Conservation (phyloP, 1,140 invertebrate species). For the Leucophenga varia region DNA sequence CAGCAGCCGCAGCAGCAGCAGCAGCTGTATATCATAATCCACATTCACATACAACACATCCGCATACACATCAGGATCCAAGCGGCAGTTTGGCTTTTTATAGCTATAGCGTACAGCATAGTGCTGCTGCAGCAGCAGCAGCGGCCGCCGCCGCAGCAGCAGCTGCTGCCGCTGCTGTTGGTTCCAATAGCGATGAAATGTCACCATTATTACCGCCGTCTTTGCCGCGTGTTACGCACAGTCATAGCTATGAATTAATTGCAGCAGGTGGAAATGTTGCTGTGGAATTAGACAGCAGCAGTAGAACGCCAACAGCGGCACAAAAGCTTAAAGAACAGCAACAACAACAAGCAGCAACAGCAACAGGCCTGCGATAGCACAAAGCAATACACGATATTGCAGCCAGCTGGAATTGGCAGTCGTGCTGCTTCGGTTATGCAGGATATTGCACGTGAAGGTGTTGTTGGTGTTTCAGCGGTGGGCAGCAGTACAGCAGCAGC, state of each 20-base stretch:
- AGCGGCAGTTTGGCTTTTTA: slow-evolving; percentile 21
- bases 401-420: slow-evolving; percentile 75
- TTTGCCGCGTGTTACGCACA: slow-evolving; percentile 1
- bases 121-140: slow-evolving; percentile 25
- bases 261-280: no score
- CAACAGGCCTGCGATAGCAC: slow-evolving; percentile 28
- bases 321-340: slow-evolving; percentile 10
- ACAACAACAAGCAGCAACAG: not conserved
- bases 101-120: no score
- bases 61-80: slow-evolving; percentile 5
- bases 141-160: slow-evolving; percentile 15
- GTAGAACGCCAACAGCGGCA: slow-evolving; percentile 4
- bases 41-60: slow-evolving; percentile 4
- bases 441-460: slow-evolving; percentile 69
- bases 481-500: slow-evolving; percentile 46
- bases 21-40: slow-evolving; percentile 22
- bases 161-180: slow-evolving; percentile 20
- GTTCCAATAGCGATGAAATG: slow-evolving; percentile 6
- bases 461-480: slow-evolving; percentile 67
- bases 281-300: no score
- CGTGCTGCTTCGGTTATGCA: slow-evolving; percentile 76
- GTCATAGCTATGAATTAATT: slow-evolving; percentile 32
- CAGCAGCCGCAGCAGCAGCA: slow-evolving; percentile 19
- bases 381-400: slow-evolving; percentile 81
- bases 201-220: slow-evolving; percentile 13